These are phyloP conservation scores for Drosophila subobscura DNA, from an alignment of 1,140 invertebrate species.

Conservation along the genomic window DNA sequence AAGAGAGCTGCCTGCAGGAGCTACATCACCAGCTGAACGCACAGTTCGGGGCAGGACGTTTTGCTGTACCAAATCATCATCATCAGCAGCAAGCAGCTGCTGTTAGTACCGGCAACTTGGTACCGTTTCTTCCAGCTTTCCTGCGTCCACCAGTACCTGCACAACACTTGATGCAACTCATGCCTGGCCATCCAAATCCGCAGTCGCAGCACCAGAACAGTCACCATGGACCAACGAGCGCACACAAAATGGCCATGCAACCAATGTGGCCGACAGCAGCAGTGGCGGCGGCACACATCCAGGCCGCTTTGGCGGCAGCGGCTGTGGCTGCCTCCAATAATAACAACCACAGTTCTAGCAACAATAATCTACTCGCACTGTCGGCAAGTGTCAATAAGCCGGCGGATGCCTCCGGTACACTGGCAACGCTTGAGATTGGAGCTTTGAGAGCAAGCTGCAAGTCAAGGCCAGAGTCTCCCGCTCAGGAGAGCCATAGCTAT, in stretches of 20 bases:
- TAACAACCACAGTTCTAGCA: slow-evolving; percentile 39
- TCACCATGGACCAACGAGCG: slow-evolving; percentile 20
- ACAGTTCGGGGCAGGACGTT: slow-evolving; percentile 44
- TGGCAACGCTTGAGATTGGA: slow-evolving; percentile 19
- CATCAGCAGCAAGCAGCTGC: slow-evolving; percentile 40
- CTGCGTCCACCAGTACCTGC: slow-evolving; percentile 54
- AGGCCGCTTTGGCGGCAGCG: slow-evolving; percentile 75
- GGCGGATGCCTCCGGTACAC: slow-evolving; percentile 3
- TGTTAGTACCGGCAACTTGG: slow-evolving; percentile 33
- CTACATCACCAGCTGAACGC: slow-evolving; percentile 64
- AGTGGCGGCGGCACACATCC: slow-evolving; percentile 76
- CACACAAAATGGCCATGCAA: slow-evolving; percentile 58
- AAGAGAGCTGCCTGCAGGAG: slow-evolving; percentile 66
- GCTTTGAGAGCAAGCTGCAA: slow-evolving; percentile 9
- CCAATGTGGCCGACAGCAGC: slow-evolving; percentile 78
- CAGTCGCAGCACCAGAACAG: slow-evolving; percentile 36
- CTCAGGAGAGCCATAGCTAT: slow-evolving; percentile 15
- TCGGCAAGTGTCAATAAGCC: slow-evolving; percentile 4
- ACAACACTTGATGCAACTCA: slow-evolving; percentile 51
- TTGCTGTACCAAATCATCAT: slow-evolving; percentile 26
- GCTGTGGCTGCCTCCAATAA: slow-evolving; percentile 62
- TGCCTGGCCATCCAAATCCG: slow-evolving; percentile 30
- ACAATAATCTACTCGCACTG: slow-evolving; percentile 30
- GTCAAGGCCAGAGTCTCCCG: slow-evolving; percentile 38
- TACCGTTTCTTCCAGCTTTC: slow-evolving; percentile 72